Base-by-base conservation (phyloP, 92 coral and sea anemone genomes). In the Scolanthus callimorphus region DNA sequence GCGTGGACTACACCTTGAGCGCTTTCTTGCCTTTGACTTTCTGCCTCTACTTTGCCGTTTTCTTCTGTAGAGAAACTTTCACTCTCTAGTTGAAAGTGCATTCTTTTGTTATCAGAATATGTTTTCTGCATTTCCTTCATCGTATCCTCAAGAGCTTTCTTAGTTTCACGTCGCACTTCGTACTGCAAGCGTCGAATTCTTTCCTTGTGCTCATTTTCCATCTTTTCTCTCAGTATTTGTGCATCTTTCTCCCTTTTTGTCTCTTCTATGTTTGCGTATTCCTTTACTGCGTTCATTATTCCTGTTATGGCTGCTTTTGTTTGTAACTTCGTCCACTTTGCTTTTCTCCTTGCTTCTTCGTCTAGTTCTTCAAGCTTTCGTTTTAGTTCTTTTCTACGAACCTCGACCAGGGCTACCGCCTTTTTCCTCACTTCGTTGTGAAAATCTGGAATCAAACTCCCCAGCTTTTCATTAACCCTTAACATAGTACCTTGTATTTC, bases 161-260 rank as follows among this genome's bases (percentile, higher is more conserved):
- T 2, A 25, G 31, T 45, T 21, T 61, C 2, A 24, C n/a, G n/a
- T n/a, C n/a, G n/a, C n/a, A n/a, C n/a, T n/a, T n/a, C n/a, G n/a
- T n/a, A n/a, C n/a, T n/a, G n/a, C n/a, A n/a, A n/a, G n/a, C n/a
- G n/a, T n/a, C n/a, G n/a, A n/a, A n/a, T n/a, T n/a, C n/a, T n/a
- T n/a, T n/a, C n/a, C n/a, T n/a, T n/a, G 12, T 71, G 56, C 26
- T 71, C 61, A 17, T 52, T 19, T 44, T 71, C 49, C 10, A 71
- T 66, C 6, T 51, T 47, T 22, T 30, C 26, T 71, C 53, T 34
- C 25, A 71, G 44, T 13, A 39, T 28, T n/a, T 43, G 26, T 29
- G 39, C 27, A n/a, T 71, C 70, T 27, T 60, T 50, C 13, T 39
- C 27, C 49, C 55, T 56, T 25, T 53, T 57, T 37, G 27, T 47